Percentiles rank a stretch among this genome's conserved stretches.
Conservation (phyloP, 2,797 vertebrate genomes). For the Phalanger gymnotis region DNA sequence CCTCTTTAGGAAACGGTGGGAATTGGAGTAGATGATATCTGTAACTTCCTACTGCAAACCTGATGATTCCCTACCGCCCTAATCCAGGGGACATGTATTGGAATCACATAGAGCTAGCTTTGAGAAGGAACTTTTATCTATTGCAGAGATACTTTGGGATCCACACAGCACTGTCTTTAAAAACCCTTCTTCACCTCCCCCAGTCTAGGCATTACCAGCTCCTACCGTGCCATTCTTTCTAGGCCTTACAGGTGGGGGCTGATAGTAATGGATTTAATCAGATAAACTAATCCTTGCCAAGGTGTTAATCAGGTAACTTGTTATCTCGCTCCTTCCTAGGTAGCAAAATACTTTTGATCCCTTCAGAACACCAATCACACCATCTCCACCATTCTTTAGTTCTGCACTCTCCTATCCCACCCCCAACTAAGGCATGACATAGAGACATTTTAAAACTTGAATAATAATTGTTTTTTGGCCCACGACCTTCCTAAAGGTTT, state of each 20-base stretch:
- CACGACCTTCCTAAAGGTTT: slow-evolving; percentile 51
- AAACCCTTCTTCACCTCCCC: background rate
- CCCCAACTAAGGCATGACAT: background rate
- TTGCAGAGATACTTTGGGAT: background rate
- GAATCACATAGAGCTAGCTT: background rate
- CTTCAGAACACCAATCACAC: background rate
- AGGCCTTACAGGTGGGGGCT: background rate
- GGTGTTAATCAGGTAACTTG: background rate
- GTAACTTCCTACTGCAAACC: background rate
- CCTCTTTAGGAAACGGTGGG: background rate
- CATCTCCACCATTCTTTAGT: background rate
- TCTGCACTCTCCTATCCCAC: background rate
- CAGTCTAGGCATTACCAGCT: background rate
- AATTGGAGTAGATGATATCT: background rate
- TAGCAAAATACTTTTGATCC: background rate
- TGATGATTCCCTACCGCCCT: background rate
- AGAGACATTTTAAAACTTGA: slow-evolving; percentile 25
- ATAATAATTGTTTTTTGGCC: slow-evolving; percentile 29
- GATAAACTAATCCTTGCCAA: background rate
- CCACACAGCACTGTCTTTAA: background rate
- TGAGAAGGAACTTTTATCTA: background rate
- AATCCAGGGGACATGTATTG: background rate
- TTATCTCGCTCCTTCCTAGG: background rate
- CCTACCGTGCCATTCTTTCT: background rate
- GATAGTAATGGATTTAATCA: background rate